phyloP scores from a whole-genome alignment of 2,113 vertebrate genomes.

The Lanius collurio region DNA sequence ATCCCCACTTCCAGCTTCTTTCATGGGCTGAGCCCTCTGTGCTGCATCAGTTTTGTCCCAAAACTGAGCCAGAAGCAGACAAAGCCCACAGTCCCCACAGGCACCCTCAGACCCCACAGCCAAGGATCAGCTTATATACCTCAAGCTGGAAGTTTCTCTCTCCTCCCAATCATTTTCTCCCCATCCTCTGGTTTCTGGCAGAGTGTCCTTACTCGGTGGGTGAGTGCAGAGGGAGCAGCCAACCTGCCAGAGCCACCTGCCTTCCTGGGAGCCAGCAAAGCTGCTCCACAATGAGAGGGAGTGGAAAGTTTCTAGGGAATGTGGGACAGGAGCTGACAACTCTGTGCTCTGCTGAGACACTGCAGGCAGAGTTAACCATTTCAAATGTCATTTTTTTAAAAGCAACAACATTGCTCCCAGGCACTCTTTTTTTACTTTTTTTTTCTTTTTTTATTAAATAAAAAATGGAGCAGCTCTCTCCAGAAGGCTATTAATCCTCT shows the following conservation, averaged over 20 bases:
- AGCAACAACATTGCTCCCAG: not conserved
- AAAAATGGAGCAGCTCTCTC: constrained; percentile 10
- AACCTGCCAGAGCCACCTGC: not conserved
- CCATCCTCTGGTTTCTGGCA: not conserved
- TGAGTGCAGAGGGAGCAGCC: not conserved
- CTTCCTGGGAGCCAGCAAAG: not conserved
- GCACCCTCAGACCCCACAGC: not conserved
- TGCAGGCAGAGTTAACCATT: constrained; percentile 27
- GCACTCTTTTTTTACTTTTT: not conserved
- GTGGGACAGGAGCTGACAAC: not conserved
- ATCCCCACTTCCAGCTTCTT: not conserved
- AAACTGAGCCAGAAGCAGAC: fast-evolving
- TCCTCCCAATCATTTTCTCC: not conserved
- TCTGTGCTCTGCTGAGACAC: not conserved
- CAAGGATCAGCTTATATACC: not conserved
- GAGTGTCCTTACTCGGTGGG: not conserved
- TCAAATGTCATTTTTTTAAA: not conserved
- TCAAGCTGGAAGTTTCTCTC: fast-evolving
- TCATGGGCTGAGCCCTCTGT: fast-evolving
- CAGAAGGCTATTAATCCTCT: constrained; percentile 45
- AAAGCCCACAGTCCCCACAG: not conserved
- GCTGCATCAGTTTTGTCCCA: fast-evolving
- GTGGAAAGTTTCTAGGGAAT: not conserved
- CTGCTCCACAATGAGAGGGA: not conserved
- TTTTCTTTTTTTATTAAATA: not conserved